These are phyloP conservation scores for Danio aesculapii DNA, from an alignment of 2,797 vertebrate genomes.

Conservation along the genomic window DNA sequence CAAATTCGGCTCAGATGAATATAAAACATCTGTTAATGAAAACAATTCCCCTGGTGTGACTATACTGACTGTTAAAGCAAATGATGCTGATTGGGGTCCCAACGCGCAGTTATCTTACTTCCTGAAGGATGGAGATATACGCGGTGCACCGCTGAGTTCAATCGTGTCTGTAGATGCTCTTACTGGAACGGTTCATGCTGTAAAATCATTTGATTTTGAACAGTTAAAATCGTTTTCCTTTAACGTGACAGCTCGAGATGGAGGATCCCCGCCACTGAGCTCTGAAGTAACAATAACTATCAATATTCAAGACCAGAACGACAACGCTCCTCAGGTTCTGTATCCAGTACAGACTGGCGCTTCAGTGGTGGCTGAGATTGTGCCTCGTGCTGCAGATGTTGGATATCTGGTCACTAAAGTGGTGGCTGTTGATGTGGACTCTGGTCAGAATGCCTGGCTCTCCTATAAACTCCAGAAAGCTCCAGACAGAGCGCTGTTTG, in stretches of 20 bases:
- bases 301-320: slow-evolving; percentile 38
- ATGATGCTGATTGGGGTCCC: slow-evolving; percentile 42
- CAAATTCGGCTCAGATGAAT: slow-evolving; percentile 9
- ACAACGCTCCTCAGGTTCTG: slow-evolving; percentile 25
- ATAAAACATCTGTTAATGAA: slow-evolving; percentile 41
- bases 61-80: slow-evolving; percentile 41
- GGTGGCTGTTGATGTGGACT: too few species aligned
- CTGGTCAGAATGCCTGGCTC: slow-evolving; percentile 56
- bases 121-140: slow-evolving; percentile 36
- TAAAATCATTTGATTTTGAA: slow-evolving; percentile 55
- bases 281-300: slow-evolving; percentile 22
- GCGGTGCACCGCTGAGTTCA: slow-evolving; percentile 30
- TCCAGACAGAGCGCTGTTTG: slow-evolving; percentile 69
- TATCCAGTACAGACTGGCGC: background rate
- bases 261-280: slow-evolving; percentile 55
- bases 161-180: slow-evolving; percentile 55
- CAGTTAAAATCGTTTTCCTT: slow-evolving; percentile 48
- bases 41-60: slow-evolving; percentile 50
- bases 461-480: slow-evolving; percentile 71
- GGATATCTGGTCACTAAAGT: too few species aligned
- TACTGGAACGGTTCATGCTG: slow-evolving; percentile 54
- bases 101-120: slow-evolving; percentile 59
- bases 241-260: slow-evolving; percentile 54
- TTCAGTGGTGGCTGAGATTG: slow-evolving; percentile 59
- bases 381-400: slow-evolving; percentile 41